Conservation (phyloP, 2,797 vertebrate species). For the Anabacerthia variegaticeps region DNA sequence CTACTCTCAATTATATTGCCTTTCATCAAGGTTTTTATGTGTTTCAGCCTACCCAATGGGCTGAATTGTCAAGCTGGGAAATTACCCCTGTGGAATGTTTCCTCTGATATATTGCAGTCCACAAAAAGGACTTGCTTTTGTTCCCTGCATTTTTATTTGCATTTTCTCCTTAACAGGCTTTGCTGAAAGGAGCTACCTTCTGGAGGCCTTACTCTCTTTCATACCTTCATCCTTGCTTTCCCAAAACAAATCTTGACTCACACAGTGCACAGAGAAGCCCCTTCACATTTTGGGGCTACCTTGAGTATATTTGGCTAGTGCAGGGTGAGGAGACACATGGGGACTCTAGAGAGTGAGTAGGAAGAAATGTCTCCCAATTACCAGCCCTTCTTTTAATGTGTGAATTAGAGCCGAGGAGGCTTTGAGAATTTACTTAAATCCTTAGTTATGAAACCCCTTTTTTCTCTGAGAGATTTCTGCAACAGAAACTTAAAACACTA, state of each 20-base stretch:
- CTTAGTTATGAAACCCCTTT: background rate
- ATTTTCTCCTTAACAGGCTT: background rate
- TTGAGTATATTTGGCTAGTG: background rate
- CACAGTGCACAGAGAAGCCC: background rate
- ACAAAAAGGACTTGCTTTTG: background rate
- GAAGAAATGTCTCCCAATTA: background rate
- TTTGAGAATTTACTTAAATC: background rate
- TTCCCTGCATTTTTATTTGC: background rate
- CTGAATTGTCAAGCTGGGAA: background rate
- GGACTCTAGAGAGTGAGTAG: background rate
- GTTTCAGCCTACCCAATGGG: background rate
- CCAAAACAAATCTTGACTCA: background rate
- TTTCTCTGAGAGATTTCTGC: background rate
- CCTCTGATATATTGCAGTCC: background rate
- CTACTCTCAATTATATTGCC: background rate
- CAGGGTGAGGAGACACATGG: accelerated
- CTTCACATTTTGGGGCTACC: background rate
- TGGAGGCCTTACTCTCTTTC: background rate
- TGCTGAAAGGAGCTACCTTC: background rate
- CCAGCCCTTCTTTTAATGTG: background rate
- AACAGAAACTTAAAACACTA: background rate
- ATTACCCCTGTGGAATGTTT: background rate
- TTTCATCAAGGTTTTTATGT: constrained; percentile 4
- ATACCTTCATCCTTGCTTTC: background rate
- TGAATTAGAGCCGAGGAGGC: background rate